Evolutionary conservation across 1,140 invertebrate genomes (phyloP).

Genomic region (Drosophila nikananu): DNA sequence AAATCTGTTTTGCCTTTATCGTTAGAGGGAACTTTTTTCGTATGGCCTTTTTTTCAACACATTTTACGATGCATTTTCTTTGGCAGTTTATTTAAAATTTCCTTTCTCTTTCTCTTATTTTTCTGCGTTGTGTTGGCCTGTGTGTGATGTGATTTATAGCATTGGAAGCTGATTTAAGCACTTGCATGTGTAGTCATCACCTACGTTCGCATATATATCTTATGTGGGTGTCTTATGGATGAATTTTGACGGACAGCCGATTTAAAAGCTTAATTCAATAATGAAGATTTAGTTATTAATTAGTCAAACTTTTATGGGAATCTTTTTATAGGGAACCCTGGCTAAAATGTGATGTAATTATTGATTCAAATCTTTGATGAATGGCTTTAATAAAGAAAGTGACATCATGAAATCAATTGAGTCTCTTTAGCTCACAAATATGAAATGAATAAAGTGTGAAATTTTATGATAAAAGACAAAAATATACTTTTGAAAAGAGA

Average conservation of each 20-base stretch:
- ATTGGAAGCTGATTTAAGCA: slow-evolving; percentile 48
- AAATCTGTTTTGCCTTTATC: slow-evolving; percentile 66
- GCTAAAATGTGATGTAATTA: background rate
- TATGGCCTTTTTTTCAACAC: slow-evolving; percentile 61
- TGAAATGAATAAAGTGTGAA: background rate
- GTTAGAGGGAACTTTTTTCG: slow-evolving; percentile 50
- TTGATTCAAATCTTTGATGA: background rate
- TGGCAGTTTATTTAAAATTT: slow-evolving; percentile 49
- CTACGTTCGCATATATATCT: slow-evolving; percentile 18
- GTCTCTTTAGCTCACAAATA: background rate
- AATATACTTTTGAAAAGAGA: background rate
- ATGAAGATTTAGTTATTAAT: slow-evolving; percentile 4
- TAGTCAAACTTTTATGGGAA: background rate
- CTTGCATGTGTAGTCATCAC: slow-evolving; percentile 51
- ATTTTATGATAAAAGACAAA: background rate
- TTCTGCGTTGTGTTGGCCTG: slow-evolving; percentile 2
- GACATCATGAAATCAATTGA: slow-evolving; percentile 5
- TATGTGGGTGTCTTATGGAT: slow-evolving; percentile 18
- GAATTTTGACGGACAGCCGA: slow-evolving; percentile 19
- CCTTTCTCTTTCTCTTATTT: slow-evolving; percentile 26
- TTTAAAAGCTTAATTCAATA: slow-evolving; percentile 27
- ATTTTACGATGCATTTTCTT: slow-evolving; percentile 62
- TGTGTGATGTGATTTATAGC: slow-evolving; percentile 65
- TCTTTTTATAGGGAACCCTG: background rate
- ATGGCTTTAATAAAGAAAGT: background rate